phyloP scores from a whole-genome alignment of 1,140 invertebrate genomes.

The Trigoniulus corallinus region DNA sequence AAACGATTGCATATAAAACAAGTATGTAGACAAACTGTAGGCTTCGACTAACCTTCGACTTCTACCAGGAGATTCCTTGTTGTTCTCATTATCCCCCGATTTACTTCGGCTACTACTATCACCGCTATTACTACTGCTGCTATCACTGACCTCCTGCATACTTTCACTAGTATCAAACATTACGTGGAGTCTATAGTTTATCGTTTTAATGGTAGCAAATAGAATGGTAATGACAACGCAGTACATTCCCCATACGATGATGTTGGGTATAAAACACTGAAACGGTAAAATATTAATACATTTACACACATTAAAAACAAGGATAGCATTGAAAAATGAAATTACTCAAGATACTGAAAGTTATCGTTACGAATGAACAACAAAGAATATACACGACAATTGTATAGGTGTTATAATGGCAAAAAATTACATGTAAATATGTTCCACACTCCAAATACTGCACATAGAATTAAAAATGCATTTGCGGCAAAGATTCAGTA shows the following conservation, averaged over 20 bases:
- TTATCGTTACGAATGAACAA: too few relatives aligned
- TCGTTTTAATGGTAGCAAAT: slow-evolving; percentile 66
- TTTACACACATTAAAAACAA: too few relatives aligned
- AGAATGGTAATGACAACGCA: slow-evolving; percentile 59
- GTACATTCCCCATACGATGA: slow-evolving; percentile 73
- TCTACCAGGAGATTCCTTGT: background rate
- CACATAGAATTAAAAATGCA: too few relatives aligned
- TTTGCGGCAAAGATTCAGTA: too few relatives aligned
- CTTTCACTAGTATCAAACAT: slow-evolving; percentile 91
- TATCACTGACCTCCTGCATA: slow-evolving; percentile 34
- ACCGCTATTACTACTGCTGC: background rate
- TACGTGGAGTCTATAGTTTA: slow-evolving; percentile 81
- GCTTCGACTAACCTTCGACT: slow-evolving; percentile 1
- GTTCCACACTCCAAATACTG: too few relatives aligned
- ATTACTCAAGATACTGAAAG: too few relatives aligned
- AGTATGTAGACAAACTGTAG: background rate
- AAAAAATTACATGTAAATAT: too few relatives aligned
- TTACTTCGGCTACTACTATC: background rate
- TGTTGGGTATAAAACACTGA: slow-evolving; percentile 70
- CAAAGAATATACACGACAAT: too few relatives aligned
- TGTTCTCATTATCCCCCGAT: slow-evolving; percentile 6
- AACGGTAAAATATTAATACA: too few relatives aligned
- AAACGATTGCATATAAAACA: background rate
- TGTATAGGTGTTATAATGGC: too few relatives aligned
- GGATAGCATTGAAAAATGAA: too few relatives aligned